phyloP scores from a whole-genome alignment of 2,113 vertebrate genomes.

The Galbula dea region DNA sequence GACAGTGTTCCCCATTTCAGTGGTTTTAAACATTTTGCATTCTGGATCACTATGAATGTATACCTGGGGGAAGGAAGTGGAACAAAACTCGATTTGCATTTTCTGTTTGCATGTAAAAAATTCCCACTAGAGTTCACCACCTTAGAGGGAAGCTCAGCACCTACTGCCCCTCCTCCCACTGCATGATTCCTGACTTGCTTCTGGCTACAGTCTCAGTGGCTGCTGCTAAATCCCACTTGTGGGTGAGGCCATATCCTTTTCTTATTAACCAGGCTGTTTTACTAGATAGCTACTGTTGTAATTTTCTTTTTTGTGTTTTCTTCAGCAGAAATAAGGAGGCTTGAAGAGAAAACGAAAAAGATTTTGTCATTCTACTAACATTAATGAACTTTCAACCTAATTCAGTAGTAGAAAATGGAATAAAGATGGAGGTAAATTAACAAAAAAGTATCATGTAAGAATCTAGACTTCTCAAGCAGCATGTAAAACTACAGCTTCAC shows the following conservation, averaged over 20 bases:
- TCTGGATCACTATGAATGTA: background rate
- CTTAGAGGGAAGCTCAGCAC: background rate
- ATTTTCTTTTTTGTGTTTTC: background rate
- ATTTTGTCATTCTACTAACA: background rate
- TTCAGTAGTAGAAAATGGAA: background rate
- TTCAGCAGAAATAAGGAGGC: background rate
- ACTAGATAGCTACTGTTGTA: background rate
- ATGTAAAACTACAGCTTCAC: background rate
- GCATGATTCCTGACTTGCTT: background rate
- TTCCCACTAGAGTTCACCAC: background rate
- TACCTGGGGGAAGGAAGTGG: background rate
- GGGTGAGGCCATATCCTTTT: fast-evolving
- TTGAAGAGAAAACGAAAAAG: background rate
- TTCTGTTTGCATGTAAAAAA: background rate
- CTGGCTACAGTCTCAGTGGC: background rate
- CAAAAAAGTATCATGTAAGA: fast-evolving
- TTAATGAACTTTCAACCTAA: background rate
- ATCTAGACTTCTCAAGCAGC: background rate
- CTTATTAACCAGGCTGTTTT: background rate
- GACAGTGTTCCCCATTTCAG: fast-evolving
- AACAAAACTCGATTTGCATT: background rate
- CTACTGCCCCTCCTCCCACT: background rate
- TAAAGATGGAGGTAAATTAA: background rate
- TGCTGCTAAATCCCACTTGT: background rate
- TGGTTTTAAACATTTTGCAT: background rate